Evolutionary conservation across 2,113 vertebrate genomes (phyloP).

Genomic region (Psilopogon haemacephalus): DNA sequence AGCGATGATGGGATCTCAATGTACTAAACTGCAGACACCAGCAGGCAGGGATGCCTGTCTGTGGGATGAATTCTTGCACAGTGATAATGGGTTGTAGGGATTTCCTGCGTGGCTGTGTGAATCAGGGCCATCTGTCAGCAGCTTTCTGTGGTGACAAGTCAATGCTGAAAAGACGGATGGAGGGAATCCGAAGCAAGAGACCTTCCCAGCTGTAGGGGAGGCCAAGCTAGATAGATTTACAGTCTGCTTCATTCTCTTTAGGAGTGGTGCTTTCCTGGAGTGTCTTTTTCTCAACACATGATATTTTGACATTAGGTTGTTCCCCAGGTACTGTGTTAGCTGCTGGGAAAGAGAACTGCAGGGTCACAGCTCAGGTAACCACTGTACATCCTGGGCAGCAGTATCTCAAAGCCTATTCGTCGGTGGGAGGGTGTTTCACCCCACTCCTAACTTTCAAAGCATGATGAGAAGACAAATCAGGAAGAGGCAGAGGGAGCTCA

Average conservation of each 20-base stretch:
- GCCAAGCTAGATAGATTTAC: constrained; percentile 42
- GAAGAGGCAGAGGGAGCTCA: neutral
- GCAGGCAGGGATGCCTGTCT: neutral
- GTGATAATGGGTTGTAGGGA: neutral
- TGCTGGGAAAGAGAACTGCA: constrained; percentile 8
- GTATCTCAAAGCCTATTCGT: neutral
- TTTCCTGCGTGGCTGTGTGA: constrained; percentile 23
- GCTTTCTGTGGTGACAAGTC: constrained; percentile 31
- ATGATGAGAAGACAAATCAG: neutral
- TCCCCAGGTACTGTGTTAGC: constrained; percentile 1
- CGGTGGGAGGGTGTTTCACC: neutral
- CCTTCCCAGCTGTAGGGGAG: constrained; percentile 58
- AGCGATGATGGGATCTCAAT: neutral
- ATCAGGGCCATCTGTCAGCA: constrained; percentile 30
- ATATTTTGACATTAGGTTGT: constrained; percentile 4
- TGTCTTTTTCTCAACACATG: neutral
- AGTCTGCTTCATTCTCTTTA: constrained; percentile 42
- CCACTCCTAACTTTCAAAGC: neutral
- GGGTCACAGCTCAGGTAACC: neutral
- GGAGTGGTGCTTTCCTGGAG: constrained; percentile 31
- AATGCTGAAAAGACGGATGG: constrained; percentile 44
- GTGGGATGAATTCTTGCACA: neutral
- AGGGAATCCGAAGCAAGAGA: constrained; percentile 60
- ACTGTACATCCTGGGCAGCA: neutral
- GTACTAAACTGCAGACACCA: neutral